Percentiles rank a stretch among this genome's conserved stretches.
phyloP scores from a whole-genome alignment of 1,140 invertebrate genomes.

The Mizuhopecten yessoensis region DNA sequence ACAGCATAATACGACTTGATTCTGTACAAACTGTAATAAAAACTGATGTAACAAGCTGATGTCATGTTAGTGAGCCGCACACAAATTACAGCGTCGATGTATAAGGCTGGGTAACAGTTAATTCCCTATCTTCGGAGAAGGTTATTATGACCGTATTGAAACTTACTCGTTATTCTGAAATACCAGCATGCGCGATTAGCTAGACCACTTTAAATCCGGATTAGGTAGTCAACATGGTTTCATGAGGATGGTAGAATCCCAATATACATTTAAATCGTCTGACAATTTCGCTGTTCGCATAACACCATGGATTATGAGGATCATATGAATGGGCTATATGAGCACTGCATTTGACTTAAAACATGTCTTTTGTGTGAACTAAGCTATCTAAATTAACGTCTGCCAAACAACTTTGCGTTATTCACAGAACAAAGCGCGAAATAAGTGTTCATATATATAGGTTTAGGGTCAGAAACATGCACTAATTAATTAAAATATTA shows the following conservation, averaged over 20 bases:
- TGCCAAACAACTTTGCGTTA: no score
- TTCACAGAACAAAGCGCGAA: no score
- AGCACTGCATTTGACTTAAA: neutral
- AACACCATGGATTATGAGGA: neutral
- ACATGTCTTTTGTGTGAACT: no score
- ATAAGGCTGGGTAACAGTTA: neutral
- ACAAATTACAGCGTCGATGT: no score
- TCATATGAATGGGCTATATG: neutral
- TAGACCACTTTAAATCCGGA: neutral
- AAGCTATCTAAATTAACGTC: no score
- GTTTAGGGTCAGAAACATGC: no score
- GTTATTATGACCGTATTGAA: neutral
- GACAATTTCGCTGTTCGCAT: neutral
- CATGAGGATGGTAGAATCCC: neutral
- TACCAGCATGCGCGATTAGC: neutral
- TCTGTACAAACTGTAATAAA: no score
- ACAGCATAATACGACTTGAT: no score
- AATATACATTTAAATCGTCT: constrained; percentile 15
- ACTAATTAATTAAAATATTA: no score
- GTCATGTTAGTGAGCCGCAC: no score
- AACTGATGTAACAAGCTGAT: no score
- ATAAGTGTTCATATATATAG: no score
- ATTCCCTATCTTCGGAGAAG: neutral
- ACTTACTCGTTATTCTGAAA: neutral
- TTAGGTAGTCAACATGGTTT: neutral